Base-by-base conservation (phyloP, 2,797 vertebrate genomes). In the Trematomus bernacchii region DNA sequence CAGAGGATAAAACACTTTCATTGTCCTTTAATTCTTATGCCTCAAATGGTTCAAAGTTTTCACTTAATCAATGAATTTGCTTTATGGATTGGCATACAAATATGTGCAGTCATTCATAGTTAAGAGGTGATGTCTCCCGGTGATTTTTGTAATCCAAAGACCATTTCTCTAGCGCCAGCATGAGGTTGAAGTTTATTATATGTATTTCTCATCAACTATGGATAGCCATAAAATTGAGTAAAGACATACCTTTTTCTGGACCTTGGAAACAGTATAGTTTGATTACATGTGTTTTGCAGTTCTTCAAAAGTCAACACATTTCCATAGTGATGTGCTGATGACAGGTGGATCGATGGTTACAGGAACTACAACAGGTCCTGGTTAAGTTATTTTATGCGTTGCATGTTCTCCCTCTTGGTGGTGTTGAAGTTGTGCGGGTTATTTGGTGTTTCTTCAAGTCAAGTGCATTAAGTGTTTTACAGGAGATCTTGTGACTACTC, bases 381-480 rank as follows among this genome's bases (percentile, higher is more conserved):
- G 14, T 8, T 66, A 7, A 40, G 6, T 50, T 57, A 18, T 59
- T 14, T 51, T 21, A 2, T 27, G 12, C 21, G 63, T 48, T 67
- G 33, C 50, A 47, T 19, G 37, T 42, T 27, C 10, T 51, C 27
- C 2, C 27, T 2, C 50, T 6, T 65, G 48, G 30, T 21, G 6
- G 1, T 23, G 59, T 30, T 23, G 9, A 62, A 54, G 19, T 40
- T 51, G 13, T 59, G 47, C 53, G 43, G 19, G 18, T 68, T 48
- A 19, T 52, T 1, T 62, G 16, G 9, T 52, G 50, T 73, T 47
- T 27, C 21, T 33, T 14, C 15, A 23, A 12, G 37, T 64, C 61
- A 51, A 27, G 55, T 46, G 55, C 23, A 77, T 19, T 16, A 13
- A 15, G 19, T n/a, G 57, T 63, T 61, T 30, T 30, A 52, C 37